These are phyloP conservation scores for Elmis aenea DNA, from an alignment of 2,888 invertebrate genomes.

Conservation along the genomic window DNA sequence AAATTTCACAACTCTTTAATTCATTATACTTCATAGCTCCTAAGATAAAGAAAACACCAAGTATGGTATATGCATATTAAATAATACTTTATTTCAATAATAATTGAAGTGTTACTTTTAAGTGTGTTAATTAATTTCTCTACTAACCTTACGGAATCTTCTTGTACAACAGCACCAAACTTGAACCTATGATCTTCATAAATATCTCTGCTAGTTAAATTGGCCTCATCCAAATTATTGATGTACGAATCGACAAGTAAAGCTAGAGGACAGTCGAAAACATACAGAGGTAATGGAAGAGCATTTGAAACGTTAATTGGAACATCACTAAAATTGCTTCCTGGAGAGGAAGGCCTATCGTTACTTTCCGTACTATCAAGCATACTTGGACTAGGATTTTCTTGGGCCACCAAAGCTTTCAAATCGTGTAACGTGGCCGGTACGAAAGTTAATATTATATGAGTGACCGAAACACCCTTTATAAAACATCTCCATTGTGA, in stretches of 20 bases:
- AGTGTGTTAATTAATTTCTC: neutral
- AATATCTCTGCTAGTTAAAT: slow-evolving; percentile 43
- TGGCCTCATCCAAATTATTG: slow-evolving; percentile 28
- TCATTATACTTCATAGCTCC: no score
- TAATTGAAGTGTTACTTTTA: no score
- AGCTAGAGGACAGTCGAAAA: slow-evolving; percentile 62
- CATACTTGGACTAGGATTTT: slow-evolving; percentile 30
- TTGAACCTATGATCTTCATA: slow-evolving; percentile 53
- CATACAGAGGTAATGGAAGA: slow-evolving; percentile 53
- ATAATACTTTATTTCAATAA: no score
- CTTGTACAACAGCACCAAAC: slow-evolving; percentile 39
- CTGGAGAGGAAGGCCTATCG: slow-evolving; percentile 35
- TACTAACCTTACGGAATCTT: slow-evolving; percentile 34
- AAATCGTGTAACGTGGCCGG: slow-evolving; percentile 57
- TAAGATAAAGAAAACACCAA: no score
- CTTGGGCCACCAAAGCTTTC: slow-evolving; percentile 29
- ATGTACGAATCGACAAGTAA: slow-evolving; percentile 53
- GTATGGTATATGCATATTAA: no score
- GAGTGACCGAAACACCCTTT: slow-evolving; percentile 56
- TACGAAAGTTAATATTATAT: slow-evolving; percentile 61
- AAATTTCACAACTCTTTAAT: no score
- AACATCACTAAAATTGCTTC: slow-evolving; percentile 40
- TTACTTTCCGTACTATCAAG: slow-evolving; percentile 31
- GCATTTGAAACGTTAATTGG: slow-evolving; percentile 35
- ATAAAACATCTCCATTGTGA: slow-evolving; percentile 63